These are phyloP conservation scores for Cavia porcellus DNA, from an alignment of 2,113 vertebrate species.

Conservation along the genomic window DNA sequence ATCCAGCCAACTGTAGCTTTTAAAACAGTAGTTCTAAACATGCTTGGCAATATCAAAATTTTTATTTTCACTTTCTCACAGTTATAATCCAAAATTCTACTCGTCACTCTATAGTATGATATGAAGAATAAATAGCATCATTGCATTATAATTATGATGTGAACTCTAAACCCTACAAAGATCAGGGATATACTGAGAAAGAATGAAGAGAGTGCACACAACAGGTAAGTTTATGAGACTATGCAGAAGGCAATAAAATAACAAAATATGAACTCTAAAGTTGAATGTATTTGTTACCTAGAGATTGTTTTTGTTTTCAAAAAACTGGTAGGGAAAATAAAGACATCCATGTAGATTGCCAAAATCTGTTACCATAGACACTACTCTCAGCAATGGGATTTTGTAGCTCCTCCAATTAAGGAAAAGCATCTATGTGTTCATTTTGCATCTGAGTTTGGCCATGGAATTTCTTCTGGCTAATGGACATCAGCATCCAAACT, in stretches of 20 bases:
- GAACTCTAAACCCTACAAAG: not conserved
- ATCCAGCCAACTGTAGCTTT: not conserved
- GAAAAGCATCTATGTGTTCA: not conserved
- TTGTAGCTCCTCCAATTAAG: not conserved
- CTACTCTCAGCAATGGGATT: not conserved
- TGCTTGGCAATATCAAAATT: not conserved
- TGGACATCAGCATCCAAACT: not conserved
- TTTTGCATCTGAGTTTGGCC: not conserved
- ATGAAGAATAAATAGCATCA: not conserved
- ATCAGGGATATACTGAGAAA: not conserved
- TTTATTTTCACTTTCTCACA: slow-evolving; percentile 27
- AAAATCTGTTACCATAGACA: not conserved
- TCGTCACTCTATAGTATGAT: not conserved
- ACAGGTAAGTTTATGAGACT: not conserved
- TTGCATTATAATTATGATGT: not conserved
- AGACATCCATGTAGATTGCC: not conserved
- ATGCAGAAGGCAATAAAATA: slow-evolving; percentile 8
- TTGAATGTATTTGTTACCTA: not conserved
- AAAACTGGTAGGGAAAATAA: not conserved
- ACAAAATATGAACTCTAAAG: not conserved
- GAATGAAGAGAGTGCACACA: not conserved
- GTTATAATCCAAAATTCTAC: slow-evolving; percentile 34
- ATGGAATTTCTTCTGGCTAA: not conserved
- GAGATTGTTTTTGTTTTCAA: not conserved
- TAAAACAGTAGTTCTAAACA: not conserved